Base-by-base conservation (phyloP, 2,888 invertebrate genomes). In the Caprella mutica region DNA sequence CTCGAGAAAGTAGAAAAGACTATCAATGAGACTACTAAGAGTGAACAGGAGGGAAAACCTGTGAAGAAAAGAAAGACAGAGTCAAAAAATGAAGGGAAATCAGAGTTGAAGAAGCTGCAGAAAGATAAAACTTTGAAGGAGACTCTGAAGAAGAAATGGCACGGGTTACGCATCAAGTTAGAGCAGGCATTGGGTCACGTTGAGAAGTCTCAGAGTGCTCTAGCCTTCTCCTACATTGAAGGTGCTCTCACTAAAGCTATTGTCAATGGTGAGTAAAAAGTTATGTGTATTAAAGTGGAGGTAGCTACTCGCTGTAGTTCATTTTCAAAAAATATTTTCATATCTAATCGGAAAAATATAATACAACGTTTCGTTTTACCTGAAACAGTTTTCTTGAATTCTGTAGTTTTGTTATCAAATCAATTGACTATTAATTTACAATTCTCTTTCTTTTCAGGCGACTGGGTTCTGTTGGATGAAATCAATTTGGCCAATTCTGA, bases 401-500 rank as follows among this genome's bases (percentile, higher is more conserved):
- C 33, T 35, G 27, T 12, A 19, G 23, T 29, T 55, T 55, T 6
- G 12, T 30, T 44, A 43, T 50, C 8, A 17, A 35, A 19, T 23
- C 29, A 33, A 23, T 12, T 19, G 43, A n/a, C n/a, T n/a, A n/a
- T n/a, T n/a, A n/a, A n/a, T n/a, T n/a, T n/a, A n/a, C n/a, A n/a
- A n/a, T n/a, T n/a, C n/a, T n/a, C 46, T 65, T 59, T 58, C 30
- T 53, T 61, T 65, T 29, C 67, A 68, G 96, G 98, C 0, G 80
- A 92, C 68, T 99, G 98, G 98, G 86, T 99, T 23, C 76, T 98
- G 40, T 73, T 98, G 52, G 98, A 98, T 70, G 98, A 99, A 79
- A 96, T 98, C 54, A 98, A 99, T 77, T 80, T 98, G 68, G 97
- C 98, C 0, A 86, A 91, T 23, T 85, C 93, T 0, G 98, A 98